phyloP scores from a whole-genome alignment of 2,113 vertebrate genomes.

The Cheirogaleus medius region DNA sequence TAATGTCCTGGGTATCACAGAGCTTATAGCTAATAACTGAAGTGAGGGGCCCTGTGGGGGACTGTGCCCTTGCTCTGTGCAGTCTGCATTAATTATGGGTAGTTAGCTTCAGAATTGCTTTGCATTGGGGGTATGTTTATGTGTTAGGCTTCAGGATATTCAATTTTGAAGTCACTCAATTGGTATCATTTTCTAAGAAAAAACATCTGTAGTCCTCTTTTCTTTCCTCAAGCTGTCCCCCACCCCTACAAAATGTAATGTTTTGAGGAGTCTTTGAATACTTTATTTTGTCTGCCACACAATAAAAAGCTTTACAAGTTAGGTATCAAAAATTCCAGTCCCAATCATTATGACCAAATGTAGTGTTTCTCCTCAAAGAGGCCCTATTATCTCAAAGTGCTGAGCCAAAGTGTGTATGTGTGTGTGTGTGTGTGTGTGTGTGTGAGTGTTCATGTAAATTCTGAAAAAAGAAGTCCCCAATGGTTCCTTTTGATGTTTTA shows the following conservation, averaged over 20 bases:
- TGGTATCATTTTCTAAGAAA: not conserved
- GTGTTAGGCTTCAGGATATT: not conserved
- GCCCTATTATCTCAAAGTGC: not conserved
- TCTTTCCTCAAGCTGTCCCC: not conserved
- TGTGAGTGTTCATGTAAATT: not conserved
- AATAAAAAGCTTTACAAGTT: not conserved
- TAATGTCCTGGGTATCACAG: not conserved
- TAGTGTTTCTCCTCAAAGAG: not conserved
- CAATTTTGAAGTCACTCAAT: not conserved
- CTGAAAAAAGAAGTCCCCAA: not conserved
- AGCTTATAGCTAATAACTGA: not conserved
- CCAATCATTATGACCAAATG: not conserved
- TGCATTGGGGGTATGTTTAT: not conserved
- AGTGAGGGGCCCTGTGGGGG: not conserved
- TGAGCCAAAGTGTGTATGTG: not conserved
- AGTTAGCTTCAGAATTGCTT: not conserved
- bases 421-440: not conserved
- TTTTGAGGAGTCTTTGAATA: not conserved
- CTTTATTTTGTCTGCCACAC: not conserved
- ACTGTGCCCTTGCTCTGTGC: not conserved
- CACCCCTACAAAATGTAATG: not conserved
- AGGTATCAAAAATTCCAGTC: not conserved
- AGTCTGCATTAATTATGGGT: not conserved
- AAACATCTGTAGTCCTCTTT: not conserved
- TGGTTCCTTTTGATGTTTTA: not conserved